These are phyloP conservation scores for Plutella xylostella DNA, from an alignment of 2,888 invertebrate genomes.

Conservation along the genomic window DNA sequence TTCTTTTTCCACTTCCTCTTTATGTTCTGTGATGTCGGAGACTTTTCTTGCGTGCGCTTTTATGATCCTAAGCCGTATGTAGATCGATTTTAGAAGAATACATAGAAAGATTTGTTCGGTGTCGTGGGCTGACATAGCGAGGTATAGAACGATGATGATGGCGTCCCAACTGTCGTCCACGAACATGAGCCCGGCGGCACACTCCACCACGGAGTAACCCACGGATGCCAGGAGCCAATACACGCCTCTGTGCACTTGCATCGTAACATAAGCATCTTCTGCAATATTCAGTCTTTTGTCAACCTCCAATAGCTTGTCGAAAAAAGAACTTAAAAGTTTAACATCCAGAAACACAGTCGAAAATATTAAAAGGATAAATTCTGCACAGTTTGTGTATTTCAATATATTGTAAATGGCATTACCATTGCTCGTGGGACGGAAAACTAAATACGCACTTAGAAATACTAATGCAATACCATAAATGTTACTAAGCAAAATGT, in stretches of 20 bases:
- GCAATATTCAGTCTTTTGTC: constrained; percentile 36
- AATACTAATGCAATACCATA: background rate
- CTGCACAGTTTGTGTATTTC: constrained; percentile 21
- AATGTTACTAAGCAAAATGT: background rate
- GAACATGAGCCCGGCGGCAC: constrained; percentile 13
- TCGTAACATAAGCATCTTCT: constrained; percentile 24
- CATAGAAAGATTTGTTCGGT: constrained; percentile 36
- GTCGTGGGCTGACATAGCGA: constrained; percentile 32
- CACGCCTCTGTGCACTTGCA: constrained; percentile 19
- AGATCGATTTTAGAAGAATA: constrained; percentile 28
- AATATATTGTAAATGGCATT: background rate
- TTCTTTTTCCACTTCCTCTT: background rate
- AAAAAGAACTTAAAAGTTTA: constrained; percentile 25
- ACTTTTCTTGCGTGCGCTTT: constrained; percentile 30
- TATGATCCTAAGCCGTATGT: constrained; percentile 32
- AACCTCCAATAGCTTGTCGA: constrained; percentile 29
- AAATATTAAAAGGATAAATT: constrained; percentile 29
- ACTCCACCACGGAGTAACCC: constrained; percentile 26
- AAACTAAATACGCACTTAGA: background rate
- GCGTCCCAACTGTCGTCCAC: constrained; percentile 13
- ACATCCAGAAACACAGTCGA: constrained; percentile 26
- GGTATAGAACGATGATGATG: constrained; percentile 16
- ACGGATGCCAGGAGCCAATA: constrained; percentile 22
- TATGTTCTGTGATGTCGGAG: background rate
- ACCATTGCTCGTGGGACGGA: background rate